Evolutionary conservation across 2,888 invertebrate genomes (phyloP), one percentile per base, ranked within the genome.

Genomic region (Cosmia trapezina): DNA sequence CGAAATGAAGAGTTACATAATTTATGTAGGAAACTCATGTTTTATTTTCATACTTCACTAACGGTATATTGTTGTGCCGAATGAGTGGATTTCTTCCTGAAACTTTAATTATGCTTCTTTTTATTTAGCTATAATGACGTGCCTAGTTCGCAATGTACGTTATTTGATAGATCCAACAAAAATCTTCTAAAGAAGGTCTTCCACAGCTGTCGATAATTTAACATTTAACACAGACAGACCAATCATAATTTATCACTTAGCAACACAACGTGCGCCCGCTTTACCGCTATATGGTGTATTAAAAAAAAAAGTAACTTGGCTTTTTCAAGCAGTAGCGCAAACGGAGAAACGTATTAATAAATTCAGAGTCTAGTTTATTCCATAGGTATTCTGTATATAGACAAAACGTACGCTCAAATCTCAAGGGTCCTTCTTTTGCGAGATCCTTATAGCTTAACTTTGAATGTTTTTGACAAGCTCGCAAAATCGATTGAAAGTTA

Each of bases 331-430:
- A 28, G 28, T 28, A 62, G 28, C 14, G 28, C 41, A 8, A 41
- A 54, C 7, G n/a, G n/a, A 17, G 7, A 14, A 41, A 17, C 7
- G 4, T 47, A 61, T 28, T 53, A 47, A 70, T 60, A 53, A 60
- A 73, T 57, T 57, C 33, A 47, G 9, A 41, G 47, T 22, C 41
- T 43, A 73, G 47, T 73, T 37, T 63, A 59, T 53, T 63, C 45
- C 49, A 68, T 22, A 41, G 49, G 37, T 57, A 49, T n/a, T 65
- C 12, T 19, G 60, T 76, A 54, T 81, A 51, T 81, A 51, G 69
- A 49, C 49, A 57, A 76, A 67, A 78, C 45, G 82, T 64, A 66
- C 28, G 12, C 49, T 49, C 33, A 47, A 82, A 78, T 78, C 82
- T 67, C 78, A 45, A 54, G 82, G 17, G 78, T 17, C 53, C 19